Evolutionary conservation across 2,888 invertebrate species (phyloP).

Genomic region (Carterocephalus palaemon): DNA sequence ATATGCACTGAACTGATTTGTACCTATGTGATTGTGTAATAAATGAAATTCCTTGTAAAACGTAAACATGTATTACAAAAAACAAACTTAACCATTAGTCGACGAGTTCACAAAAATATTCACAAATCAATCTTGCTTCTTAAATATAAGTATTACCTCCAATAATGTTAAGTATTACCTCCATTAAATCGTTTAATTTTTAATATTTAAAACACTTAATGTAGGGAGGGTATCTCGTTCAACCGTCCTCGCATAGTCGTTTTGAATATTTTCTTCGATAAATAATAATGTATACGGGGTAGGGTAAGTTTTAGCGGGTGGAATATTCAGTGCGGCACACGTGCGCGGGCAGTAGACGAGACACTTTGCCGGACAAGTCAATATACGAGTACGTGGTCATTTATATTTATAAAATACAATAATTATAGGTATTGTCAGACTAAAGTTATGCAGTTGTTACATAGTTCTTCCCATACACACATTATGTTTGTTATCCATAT

Average conservation of each 20-base stretch:
- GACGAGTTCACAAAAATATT: constrained; percentile 65
- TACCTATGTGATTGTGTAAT: constrained; percentile 15
- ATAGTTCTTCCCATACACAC: constrained; percentile 73
- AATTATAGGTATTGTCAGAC: constrained; percentile 66
- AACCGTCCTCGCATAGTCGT: constrained; percentile 18
- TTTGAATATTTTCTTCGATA: constrained; percentile 28
- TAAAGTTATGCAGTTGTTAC: constrained; percentile 70
- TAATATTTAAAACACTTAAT: constrained; percentile 39
- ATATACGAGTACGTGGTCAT: constrained; percentile 39
- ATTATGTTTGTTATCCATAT: constrained; percentile 72
- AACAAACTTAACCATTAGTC: constrained; percentile 6
- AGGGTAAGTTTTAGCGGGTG: constrained; percentile 32
- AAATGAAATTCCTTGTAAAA: constrained; percentile 13
- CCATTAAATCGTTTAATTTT: constrained; percentile 60
- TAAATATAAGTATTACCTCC: constrained; percentile 75
- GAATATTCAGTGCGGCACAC: constrained; percentile 20
- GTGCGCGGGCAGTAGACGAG: constrained; percentile 3
- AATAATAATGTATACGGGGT: constrained; percentile 36
- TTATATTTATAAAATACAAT: constrained; percentile 48
- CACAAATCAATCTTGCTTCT: constrained; percentile 60
- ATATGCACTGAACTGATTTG: constrained; percentile 13
- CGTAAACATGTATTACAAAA: constrained; percentile 1
- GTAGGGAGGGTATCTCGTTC: constrained; percentile 40
- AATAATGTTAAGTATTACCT: constrained; percentile 74
- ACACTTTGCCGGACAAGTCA: constrained; percentile 38